Evolutionary conservation across 2,797 vertebrate species (phyloP), one percentile per base, ranked within the genome.

Genomic region (Sebastiscus albofasciatus): DNA sequence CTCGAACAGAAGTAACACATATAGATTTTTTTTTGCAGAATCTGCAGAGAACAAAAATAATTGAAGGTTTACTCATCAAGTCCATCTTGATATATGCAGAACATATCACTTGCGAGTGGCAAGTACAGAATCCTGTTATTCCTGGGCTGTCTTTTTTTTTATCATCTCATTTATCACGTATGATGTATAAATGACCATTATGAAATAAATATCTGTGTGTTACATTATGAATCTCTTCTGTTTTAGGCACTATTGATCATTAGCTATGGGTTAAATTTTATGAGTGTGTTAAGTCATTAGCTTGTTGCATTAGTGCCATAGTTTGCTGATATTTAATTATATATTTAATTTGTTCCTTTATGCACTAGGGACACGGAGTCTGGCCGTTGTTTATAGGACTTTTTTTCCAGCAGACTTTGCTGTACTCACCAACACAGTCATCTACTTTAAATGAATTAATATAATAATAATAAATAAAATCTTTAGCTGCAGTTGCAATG

Each of bases 131-230:
- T 14, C 75, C 55, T 79, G 76, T 87, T 77, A 29, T 74, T 77
- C 39, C 13, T 69, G 34, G 56, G 82, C 74, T 78, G 33, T 80
- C 29, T 77, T 7, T 78, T 42, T 42, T 22, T 64, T 22, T 77
- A 0, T 87, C 20, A 33, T 80, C 26, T 89, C 77, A 72, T 85
- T 70, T 24, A 54, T 68, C 12, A 42, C 83, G 31, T 80, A 20
- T 16, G 27, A 75, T 54, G 72, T 75, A 81, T 49, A 87, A 81
- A 85, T 67, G 29, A 55, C 12, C 9, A 24, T 70, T 11, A 67
- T 67, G 26, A 75, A 89, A 86, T 87, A 90, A 87, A 88, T 65
- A 11, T 70, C 54, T 2, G 29, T 67, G 66, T 79, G 74, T 76
- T 65, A 26, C 16, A 3, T 27, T 61, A 4, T 59, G 24, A 75